Evolutionary conservation across 2,113 vertebrate species (phyloP).

Genomic region (Lophura nycthemera): DNA sequence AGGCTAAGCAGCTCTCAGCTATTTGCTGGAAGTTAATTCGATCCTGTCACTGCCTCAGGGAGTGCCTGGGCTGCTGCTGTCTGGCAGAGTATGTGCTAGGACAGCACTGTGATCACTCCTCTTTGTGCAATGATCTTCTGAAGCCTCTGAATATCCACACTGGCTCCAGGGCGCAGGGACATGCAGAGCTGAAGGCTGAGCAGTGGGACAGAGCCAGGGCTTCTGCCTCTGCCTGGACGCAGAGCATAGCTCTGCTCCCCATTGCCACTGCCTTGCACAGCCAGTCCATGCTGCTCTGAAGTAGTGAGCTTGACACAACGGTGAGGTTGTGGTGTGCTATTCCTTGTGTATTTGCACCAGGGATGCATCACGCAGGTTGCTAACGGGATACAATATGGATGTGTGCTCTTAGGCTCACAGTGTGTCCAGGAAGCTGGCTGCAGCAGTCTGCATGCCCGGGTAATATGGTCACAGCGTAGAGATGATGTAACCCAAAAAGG

Average conservation of each 20-base stretch:
- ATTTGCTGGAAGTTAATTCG: not conserved
- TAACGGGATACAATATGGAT: not conserved
- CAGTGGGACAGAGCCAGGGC: rapidly evolving
- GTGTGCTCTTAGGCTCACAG: not conserved
- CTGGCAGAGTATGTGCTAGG: not conserved
- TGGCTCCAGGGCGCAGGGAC: rapidly evolving
- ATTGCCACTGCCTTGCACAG: no score
- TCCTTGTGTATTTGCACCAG: not conserved
- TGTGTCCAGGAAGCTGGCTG: not conserved
- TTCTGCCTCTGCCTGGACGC: not conserved
- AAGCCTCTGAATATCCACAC: rapidly evolving
- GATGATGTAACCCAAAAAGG: not conserved
- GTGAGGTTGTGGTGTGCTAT: rapidly evolving
- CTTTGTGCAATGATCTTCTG: not conserved
- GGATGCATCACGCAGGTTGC: not conserved
- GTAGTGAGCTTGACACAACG: not conserved
- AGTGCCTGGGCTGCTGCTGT: not conserved
- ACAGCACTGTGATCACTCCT: rapidly evolving
- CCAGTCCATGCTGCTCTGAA: not conserved
- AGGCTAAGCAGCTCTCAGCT: not conserved
- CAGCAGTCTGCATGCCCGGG: not conserved
- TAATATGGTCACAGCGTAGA: rapidly evolving
- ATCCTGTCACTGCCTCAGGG: not conserved
- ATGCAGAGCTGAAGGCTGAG: not conserved
- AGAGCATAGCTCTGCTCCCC: not conserved